Base-by-base conservation (phyloP, 2,888 invertebrate genomes). In the Buathra laborator region DNA sequence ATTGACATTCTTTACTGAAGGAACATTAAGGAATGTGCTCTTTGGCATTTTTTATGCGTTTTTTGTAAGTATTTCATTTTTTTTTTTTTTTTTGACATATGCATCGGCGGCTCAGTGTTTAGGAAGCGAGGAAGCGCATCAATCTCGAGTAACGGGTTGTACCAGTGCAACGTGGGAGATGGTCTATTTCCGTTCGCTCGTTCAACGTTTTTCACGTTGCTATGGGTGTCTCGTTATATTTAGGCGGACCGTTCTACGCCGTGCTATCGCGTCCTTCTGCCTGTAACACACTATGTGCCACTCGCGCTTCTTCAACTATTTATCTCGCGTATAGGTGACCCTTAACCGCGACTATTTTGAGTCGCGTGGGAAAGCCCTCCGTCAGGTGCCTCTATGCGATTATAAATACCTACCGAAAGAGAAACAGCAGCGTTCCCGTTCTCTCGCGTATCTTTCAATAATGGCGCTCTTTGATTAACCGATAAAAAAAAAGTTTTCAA, bases 321-420 rank as follows among this genome's bases (percentile, higher is more conserved):
- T 86, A 81, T 86, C 81, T 86, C 68, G 68, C 46, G 71, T 51
- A 62, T 84, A 83, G 85, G 85, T 85, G 85, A 82, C 82, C 82
- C 85, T 85, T 76, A 82, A 71, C 67, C 67, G 53, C 64, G 83
- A 87, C 91, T 92, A 92, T 92, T 92, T 93, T 86, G 87, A 89
- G 90, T 88, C 88, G 91, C 92, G 90, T 92, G 92, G 92, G 92
- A 92, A 92, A 89, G 88, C 76, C 89, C 89, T 90, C 90, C 84
- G 89, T 92, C 92, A 93, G 92, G 92, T 92, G 92, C 91, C 90
- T 85, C 81, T 78, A 67, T 76, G 85, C 82, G 89, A 91, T 91
- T 92, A 92, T 92, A 91, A 92, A 92, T 92, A 92, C 91, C 91
- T 90, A 88, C 76, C 67, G 16, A 70, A 29, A 74, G 14, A 44